Evolutionary conservation across 2,797 vertebrate genomes (phyloP), one percentile per base, ranked within the genome.

Genomic region (Heterohyrax brucei): DNA sequence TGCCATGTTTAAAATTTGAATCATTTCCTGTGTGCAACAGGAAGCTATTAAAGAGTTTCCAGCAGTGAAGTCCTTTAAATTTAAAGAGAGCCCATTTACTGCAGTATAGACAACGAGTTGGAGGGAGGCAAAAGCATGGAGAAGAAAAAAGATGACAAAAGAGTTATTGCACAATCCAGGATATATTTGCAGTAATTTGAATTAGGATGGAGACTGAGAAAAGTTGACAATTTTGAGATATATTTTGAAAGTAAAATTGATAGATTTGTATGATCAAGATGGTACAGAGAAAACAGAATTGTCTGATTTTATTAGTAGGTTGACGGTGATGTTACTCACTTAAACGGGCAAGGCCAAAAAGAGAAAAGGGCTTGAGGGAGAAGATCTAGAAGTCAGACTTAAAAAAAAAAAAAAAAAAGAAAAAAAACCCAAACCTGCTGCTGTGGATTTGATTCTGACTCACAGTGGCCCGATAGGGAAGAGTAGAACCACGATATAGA

Each of bases 1-100:
- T 70, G 81, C 59, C 5, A 8, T 87, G 24, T 87, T 90, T 85
- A 93, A 39, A n/a, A 82, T 48, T n/a, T 96, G 77, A 19, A 16
- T 84, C 59, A 84, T 53, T 70, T 62, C 12, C 16, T 59, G 4
- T 4, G 7, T 46, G 30, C 46, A 61, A 53, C 10, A 64, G 14
- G 72, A 48, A 30, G 44, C 10, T 81, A 61, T 46, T 46, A 66
- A 75, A 81, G 66, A 77, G 44, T 94, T 93, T 87, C 72, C n/a
- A 79, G 53, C 46, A 46, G 80, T 30, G 70, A 91, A 90, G 53
- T 10, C 64, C 70, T 59, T 84, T 91, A 77, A 3, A 44, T 93
- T 88, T 89, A 86, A 77, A 66, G 28, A 89, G 56, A 70, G 84
- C 39, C 44, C 7, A 19, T 30, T 81, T 76, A 21, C n/a, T 88